Evolutionary conservation across 1,140 invertebrate genomes (phyloP).

Genomic region (Microplitis demolitor): DNA sequence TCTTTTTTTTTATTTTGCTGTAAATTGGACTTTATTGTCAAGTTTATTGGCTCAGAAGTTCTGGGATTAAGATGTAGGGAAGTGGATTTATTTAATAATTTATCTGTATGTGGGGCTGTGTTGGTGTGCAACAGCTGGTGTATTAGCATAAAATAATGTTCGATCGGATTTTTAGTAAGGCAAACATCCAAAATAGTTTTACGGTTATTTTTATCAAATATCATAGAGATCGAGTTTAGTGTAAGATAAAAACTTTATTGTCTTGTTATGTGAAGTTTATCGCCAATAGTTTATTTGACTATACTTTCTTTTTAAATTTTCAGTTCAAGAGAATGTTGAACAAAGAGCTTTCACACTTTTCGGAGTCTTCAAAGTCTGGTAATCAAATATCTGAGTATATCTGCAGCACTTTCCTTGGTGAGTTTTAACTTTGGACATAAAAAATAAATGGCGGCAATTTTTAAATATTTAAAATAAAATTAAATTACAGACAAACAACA

Average conservation of each 20-base stretch:
- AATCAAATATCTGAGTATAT: slow-evolving; percentile 99
- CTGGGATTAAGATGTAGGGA: no score
- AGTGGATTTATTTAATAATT: no score
- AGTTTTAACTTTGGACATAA: slow-evolving; percentile 54
- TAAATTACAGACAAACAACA: slow-evolving; percentile 88
- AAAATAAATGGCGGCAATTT: no score
- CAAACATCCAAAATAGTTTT: not conserved
- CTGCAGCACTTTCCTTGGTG: slow-evolving; percentile 97
- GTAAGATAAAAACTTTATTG: not conserved
- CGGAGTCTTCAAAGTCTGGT: slow-evolving; percentile 97
- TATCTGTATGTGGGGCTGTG: not conserved
- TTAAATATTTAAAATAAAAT: not conserved
- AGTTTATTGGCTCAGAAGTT: not conserved
- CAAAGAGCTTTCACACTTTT: slow-evolving; percentile 98
- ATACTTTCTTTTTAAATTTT: slow-evolving; percentile 50
- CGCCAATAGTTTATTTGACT: no score
- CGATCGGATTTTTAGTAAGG: not conserved
- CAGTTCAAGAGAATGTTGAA: slow-evolving; percentile 99
- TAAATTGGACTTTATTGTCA: not conserved
- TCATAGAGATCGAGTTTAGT: not conserved
- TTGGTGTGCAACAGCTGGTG: slow-evolving; percentile 14
- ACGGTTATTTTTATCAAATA: not conserved
- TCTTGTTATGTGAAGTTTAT: not conserved
- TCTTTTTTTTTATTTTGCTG: not conserved
- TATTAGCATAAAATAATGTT: slow-evolving; percentile 3